Conservation (phyloP, 2,113 vertebrate genomes). For the Thamnaconus septentrionalis region DNA sequence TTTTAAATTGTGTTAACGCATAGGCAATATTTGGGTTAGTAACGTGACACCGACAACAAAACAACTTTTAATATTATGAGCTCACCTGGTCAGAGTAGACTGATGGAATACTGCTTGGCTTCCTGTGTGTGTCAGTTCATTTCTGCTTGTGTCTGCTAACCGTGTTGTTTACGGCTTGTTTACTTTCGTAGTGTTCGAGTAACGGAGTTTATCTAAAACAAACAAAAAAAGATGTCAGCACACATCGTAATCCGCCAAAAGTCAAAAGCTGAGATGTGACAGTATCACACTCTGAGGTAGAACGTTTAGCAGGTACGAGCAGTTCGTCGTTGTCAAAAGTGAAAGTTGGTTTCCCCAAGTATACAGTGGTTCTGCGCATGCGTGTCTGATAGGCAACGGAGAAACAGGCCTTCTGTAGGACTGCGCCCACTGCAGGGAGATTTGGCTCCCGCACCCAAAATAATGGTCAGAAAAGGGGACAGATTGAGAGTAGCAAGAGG, state of each 20-base stretch:
- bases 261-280: background rate
- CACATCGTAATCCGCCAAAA: background rate
- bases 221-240: no score
- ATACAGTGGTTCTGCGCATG: no score
- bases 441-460: no score
- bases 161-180: constrained; percentile 29
- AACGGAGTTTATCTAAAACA: no score
- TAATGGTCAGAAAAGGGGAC: no score
- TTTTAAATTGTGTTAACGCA: background rate
- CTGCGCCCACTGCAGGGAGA: background rate
- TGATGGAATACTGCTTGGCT: background rate
- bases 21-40: background rate
- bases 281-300: background rate
- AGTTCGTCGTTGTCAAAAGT: constrained; percentile 12
- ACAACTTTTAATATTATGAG: background rate
- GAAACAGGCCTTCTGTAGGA: background rate
- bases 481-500: no score
- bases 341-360: background rate
- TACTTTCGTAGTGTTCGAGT: background rate
- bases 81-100: constrained; percentile 42
- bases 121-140: constrained; percentile 33
- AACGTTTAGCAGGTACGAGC: background rate
- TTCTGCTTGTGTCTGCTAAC: constrained; percentile 33
- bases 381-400: background rate
- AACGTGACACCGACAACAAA: background rate